Evolutionary conservation across 1,140 invertebrate genomes (phyloP).

Genomic region (Pemphigus obesinymphae): DNA sequence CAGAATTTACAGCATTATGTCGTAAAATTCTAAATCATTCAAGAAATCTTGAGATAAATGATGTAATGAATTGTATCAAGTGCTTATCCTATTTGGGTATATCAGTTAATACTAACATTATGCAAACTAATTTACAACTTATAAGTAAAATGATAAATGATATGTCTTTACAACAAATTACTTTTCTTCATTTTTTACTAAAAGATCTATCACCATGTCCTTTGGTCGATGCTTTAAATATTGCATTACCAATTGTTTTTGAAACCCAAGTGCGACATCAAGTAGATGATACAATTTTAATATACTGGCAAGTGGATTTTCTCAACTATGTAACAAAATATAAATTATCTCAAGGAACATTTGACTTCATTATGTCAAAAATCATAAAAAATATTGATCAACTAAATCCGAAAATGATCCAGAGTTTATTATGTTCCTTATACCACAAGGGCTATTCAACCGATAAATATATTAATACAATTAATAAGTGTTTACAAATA

Average conservation of each 20-base stretch:
- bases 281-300: slow-evolving; percentile 54
- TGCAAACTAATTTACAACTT: slow-evolving; percentile 60
- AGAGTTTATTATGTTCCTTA: not conserved
- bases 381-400: slow-evolving; percentile 32
- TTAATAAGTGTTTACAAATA: slow-evolving; percentile 49
- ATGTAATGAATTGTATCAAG: slow-evolving; percentile 58
- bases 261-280: slow-evolving; percentile 56
- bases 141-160: slow-evolving; percentile 58
- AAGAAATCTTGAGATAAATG: slow-evolving; percentile 53
- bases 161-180: slow-evolving; percentile 58
- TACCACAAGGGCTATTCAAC: not conserved
- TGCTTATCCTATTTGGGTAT: slow-evolving; percentile 56
- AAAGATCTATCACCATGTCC: slow-evolving; percentile 52
- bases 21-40: slow-evolving; percentile 54
- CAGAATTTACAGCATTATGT: slow-evolving; percentile 54
- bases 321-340: slow-evolving; percentile 53
- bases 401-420: not conserved
- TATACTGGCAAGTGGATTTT: slow-evolving; percentile 54
- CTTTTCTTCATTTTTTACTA: slow-evolving; percentile 59
- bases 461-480: slow-evolving; percentile 14
- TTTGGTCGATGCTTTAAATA: slow-evolving; percentile 57
- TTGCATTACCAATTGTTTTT: slow-evolving; percentile 61
- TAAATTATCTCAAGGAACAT: slow-evolving; percentile 52
- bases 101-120: slow-evolving; percentile 54
- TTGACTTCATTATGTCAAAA: slow-evolving; percentile 43